phyloP scores from a whole-genome alignment of 1,140 invertebrate species.

The Drosophila kohkoa region DNA sequence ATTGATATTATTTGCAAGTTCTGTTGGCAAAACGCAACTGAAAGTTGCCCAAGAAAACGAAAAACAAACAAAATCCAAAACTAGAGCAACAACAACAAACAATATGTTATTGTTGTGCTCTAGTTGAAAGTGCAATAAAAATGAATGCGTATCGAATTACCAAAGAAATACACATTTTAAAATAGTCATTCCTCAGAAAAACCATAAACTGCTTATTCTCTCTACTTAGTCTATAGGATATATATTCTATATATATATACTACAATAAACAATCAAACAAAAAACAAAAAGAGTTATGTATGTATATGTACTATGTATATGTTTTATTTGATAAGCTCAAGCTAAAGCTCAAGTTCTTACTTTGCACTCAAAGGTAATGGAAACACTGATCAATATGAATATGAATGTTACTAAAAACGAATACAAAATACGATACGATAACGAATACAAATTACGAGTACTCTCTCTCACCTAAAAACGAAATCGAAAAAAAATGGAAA shows the following conservation, averaged over 20 bases:
- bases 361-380: constrained; percentile 43
- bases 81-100: constrained; percentile 9
- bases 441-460: constrained; percentile 21
- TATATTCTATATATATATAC: neutral
- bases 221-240: constrained; percentile 8
- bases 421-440: constrained; percentile 23
- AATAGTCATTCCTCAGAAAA: constrained; percentile 8
- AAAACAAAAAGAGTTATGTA: neutral
- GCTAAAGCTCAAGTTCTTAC: constrained; percentile 40
- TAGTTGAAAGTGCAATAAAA: constrained; percentile 46
- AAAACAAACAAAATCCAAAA: constrained; percentile 23
- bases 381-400: constrained; percentile 39
- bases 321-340: constrained; percentile 32
- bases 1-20: constrained; percentile 60
- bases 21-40: constrained; percentile 50
- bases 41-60: constrained; percentile 57
- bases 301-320: neutral
- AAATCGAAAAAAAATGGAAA: neutral
- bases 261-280: constrained; percentile 12
- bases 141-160: constrained; percentile 10
- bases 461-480: constrained; percentile 2
- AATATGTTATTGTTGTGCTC: constrained; percentile 2
- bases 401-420: constrained; percentile 49
- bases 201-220: neutral
- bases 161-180: constrained; percentile 15